These are phyloP conservation scores for Hyperoplus immaculatus DNA, from an alignment of 2,797 vertebrate genomes.

Conservation along the genomic window DNA sequence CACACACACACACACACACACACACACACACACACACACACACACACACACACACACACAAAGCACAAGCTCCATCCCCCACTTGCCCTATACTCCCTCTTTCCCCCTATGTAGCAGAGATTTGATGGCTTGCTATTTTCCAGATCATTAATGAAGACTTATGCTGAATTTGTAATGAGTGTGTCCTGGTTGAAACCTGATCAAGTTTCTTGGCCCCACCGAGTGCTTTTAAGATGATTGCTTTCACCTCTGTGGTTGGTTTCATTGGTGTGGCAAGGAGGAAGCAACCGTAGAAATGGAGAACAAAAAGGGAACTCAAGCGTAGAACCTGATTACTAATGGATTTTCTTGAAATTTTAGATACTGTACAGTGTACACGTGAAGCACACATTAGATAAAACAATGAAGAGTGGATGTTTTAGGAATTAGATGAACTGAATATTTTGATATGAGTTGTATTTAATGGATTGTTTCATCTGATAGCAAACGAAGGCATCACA, in stretches of 20 bases:
- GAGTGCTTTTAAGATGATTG: slow-evolving; percentile 81
- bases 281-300: slow-evolving; percentile 64
- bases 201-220: slow-evolving; percentile 75
- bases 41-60: too few relatives aligned
- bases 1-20: too few relatives aligned
- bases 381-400: slow-evolving; percentile 12
- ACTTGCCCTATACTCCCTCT: slow-evolving; percentile 49
- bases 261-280: slow-evolving; percentile 64
- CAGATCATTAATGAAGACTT: slow-evolving; percentile 84
- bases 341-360: slow-evolving; percentile 53
- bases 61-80: background rate
- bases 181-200: slow-evolving; percentile 79
- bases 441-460: background rate
- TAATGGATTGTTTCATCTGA: background rate
- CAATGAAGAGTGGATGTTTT: background rate
- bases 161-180: slow-evolving; percentile 79
- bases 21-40: too few relatives aligned
- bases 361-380: background rate
- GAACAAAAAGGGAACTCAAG: slow-evolving; percentile 63
- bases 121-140: slow-evolving; percentile 85
- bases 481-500: slow-evolving; percentile 5
- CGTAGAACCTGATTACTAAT: slow-evolving; percentile 67
- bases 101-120: slow-evolving; percentile 75
- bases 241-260: slow-evolving; percentile 79
- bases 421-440: background rate